Conservation (phyloP, 2,888 invertebrate species). For the Tetragonisca angustula region DNA sequence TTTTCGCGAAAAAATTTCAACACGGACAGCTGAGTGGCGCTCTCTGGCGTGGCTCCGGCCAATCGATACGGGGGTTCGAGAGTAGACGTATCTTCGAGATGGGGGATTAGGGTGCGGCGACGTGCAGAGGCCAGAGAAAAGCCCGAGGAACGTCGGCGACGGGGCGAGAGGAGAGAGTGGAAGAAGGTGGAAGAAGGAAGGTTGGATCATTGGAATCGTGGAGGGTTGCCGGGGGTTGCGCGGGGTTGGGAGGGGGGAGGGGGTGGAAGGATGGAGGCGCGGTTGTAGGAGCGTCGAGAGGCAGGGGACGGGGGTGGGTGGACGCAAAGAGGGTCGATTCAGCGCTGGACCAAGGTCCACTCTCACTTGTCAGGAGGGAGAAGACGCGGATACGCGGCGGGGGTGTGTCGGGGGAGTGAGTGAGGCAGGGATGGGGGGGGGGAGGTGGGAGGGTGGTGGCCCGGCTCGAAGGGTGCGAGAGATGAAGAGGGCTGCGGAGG, state of each 20-base stretch:
- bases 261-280: constrained; percentile 11
- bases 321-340: constrained; percentile 82
- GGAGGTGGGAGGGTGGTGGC: too few species aligned
- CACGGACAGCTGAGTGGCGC: constrained; percentile 74
- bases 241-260: constrained; percentile 57
- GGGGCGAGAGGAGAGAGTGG: constrained; percentile 65
- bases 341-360: constrained; percentile 83
- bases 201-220: constrained; percentile 63
- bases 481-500: constrained; percentile 66
- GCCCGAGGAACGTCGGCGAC: constrained; percentile 67
- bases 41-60: constrained; percentile 78
- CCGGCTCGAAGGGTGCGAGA: constrained; percentile 55
- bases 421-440: too few species aligned
- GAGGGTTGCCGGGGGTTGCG: constrained; percentile 53
- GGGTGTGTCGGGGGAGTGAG: constrained; percentile 44
- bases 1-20: constrained; percentile 32
- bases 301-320: constrained; percentile 70
- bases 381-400: constrained; percentile 63
- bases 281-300: constrained; percentile 31
- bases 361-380: constrained; percentile 79
- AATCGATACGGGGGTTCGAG: constrained; percentile 81
- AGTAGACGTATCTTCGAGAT: constrained; percentile 80
- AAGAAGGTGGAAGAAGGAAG: constrained; percentile 63
- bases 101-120: constrained; percentile 83
- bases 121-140: constrained; percentile 77